Evolutionary conservation across 2,113 vertebrate species (phyloP).

Genomic region (Dicentrarchus labrax): DNA sequence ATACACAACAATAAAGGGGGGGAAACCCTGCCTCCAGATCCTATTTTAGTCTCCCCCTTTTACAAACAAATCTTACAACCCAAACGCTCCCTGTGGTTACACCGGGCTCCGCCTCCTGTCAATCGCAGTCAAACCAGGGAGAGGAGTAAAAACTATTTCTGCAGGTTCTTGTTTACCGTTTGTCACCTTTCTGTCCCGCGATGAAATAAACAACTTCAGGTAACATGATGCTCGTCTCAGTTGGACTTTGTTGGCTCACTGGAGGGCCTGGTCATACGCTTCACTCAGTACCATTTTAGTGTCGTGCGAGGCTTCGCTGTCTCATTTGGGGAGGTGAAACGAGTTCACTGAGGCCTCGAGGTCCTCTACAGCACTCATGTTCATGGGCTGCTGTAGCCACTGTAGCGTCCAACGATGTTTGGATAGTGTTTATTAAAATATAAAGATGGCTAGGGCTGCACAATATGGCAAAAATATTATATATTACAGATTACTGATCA

Average conservation of each 20-base stretch:
- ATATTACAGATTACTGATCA: too few species aligned
- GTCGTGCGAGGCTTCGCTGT: not conserved
- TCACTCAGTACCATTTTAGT: not conserved
- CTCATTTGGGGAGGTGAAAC: not conserved
- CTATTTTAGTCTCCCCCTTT: conserved; percentile 5
- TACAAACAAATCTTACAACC: not conserved
- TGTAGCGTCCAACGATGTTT: not conserved
- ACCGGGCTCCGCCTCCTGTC: not conserved
- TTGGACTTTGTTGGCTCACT: not conserved
- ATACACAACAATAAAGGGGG: not conserved
- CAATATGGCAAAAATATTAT: too few species aligned
- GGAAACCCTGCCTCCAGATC: conserved; percentile 21
- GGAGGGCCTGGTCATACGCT: not conserved
- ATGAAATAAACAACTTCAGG: conserved; percentile 13
- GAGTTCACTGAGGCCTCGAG: not conserved
- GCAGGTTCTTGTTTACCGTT: not conserved
- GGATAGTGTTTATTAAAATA: too few species aligned
- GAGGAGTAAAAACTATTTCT: too few species aligned
- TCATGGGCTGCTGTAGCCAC: not conserved
- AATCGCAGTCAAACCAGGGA: not conserved
- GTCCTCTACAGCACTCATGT: not conserved
- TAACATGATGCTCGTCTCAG: not conserved
- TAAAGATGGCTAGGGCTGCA: too few species aligned
- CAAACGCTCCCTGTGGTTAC: not conserved
- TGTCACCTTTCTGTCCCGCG: conserved; percentile 15